phyloP scores from a whole-genome alignment of 2,113 vertebrate genomes.

The Esox niger region DNA sequence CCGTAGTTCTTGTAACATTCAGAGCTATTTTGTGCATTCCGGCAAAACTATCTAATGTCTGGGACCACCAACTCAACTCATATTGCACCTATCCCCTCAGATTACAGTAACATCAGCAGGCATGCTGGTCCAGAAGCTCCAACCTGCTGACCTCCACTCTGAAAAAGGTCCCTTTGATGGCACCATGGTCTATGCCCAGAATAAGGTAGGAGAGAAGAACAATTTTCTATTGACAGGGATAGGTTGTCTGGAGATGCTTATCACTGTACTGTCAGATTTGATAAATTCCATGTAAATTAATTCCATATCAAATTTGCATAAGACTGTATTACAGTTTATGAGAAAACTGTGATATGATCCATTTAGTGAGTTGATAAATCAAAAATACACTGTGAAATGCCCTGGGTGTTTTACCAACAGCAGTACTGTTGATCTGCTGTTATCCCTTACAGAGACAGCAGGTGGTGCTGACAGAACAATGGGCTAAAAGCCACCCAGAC shows the following conservation, averaged over 20 bases:
- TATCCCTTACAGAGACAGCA: slow-evolving; percentile 76
- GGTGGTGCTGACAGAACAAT: slow-evolving; percentile 79
- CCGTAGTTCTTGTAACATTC: slow-evolving; percentile 41
- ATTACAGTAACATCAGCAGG: slow-evolving; percentile 75
- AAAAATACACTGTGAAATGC: no score
- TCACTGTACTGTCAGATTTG: no score
- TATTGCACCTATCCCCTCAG: slow-evolving; percentile 50
- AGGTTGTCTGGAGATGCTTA: no score
- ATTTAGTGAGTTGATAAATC: no score
- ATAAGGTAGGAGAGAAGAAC: slow-evolving; percentile 58
- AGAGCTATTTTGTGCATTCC: slow-evolving; percentile 46
- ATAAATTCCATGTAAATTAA: no score
- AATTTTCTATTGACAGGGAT: no score
- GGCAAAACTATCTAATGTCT: slow-evolving; percentile 11
- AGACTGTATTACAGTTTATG: no score
- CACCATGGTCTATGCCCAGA: slow-evolving; percentile 70
- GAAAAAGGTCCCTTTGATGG: slow-evolving; percentile 59
- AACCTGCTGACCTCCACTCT: slow-evolving; percentile 61
- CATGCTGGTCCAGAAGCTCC: slow-evolving; percentile 74
- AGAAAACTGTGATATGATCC: no score
- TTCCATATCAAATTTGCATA: no score
- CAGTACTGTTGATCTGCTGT: slow-evolving; percentile 35
- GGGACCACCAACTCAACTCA: slow-evolving; percentile 35
- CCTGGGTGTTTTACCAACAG: no score
- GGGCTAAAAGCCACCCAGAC: slow-evolving; percentile 63